Evolutionary conservation across 2,797 vertebrate genomes (phyloP).

Genomic region (Fratercula arctica): DNA sequence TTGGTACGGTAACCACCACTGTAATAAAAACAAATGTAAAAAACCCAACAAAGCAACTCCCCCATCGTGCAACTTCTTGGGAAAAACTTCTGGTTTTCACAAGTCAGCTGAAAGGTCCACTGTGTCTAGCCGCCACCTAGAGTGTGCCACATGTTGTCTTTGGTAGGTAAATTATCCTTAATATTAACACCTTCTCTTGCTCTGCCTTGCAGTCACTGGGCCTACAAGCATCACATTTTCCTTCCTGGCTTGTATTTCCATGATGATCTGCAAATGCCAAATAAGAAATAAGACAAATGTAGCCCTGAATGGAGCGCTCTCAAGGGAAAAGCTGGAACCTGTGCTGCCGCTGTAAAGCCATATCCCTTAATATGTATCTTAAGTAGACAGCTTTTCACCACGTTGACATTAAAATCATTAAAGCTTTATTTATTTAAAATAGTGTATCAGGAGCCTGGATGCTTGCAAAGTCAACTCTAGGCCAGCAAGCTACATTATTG

Average conservation of each 20-base stretch:
- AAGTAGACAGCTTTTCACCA: neutral
- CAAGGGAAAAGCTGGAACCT: neutral
- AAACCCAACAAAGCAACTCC: neutral
- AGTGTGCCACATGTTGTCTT: neutral
- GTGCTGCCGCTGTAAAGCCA: neutral
- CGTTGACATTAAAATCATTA: neutral
- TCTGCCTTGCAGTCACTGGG: neutral
- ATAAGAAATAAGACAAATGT: neutral
- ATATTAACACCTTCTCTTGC: neutral
- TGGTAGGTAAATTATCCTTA: neutral
- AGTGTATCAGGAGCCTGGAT: neutral
- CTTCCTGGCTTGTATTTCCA: neutral
- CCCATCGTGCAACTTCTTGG: neutral
- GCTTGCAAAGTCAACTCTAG: neutral
- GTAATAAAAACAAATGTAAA: neutral
- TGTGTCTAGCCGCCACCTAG: neutral
- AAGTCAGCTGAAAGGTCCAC: neutral
- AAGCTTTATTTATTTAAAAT: neutral
- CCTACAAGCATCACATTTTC: neutral
- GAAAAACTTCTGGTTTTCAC: neutral
- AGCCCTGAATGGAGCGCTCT: neutral
- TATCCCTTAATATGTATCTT: neutral
- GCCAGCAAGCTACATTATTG: neutral
- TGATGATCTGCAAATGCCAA: neutral
- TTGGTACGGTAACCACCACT: neutral